phyloP scores from a whole-genome alignment of 1,140 invertebrate genomes.

The Procambarus virginalis region DNA sequence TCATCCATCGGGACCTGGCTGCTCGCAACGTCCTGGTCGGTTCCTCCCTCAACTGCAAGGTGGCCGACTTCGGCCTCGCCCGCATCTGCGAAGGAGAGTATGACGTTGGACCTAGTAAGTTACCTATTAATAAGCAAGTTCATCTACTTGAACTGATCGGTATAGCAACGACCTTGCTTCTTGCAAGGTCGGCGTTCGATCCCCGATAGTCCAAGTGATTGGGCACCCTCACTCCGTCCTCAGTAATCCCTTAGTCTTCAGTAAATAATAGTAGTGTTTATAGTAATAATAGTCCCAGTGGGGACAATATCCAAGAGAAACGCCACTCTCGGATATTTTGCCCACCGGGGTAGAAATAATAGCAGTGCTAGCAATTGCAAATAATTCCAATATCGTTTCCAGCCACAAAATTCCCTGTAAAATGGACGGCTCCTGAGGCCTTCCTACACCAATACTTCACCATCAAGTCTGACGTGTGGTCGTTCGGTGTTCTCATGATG shows the following conservation, averaged over 20 bases:
- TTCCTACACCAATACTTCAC: constrained; percentile 97
- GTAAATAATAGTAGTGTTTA: no score
- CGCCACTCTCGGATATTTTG: no score
- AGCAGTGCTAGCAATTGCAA: neutral
- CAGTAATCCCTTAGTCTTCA: no score
- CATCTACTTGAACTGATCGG: no score
- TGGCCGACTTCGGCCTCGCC: constrained; percentile 98
- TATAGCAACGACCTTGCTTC: no score
- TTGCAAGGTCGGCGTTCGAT: no score
- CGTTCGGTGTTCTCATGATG: constrained; percentile 96
- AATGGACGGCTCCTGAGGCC: constrained; percentile 82
- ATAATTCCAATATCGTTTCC: neutral
- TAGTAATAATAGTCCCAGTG: no score
- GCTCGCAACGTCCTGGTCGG: constrained; percentile 97
- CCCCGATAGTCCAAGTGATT: no score
- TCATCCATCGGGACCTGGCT: constrained; percentile 97
- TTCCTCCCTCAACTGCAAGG: constrained; percentile 93
- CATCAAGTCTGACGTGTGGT: constrained; percentile 98
- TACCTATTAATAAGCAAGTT: no score
- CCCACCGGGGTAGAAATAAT: no score
- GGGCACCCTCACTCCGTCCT: no score
- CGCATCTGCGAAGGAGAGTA: constrained; percentile 93
- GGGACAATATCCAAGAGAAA: no score
- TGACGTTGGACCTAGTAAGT: constrained; percentile 77
- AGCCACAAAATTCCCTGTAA: constrained; percentile 3